Evolutionary conservation across 2,113 vertebrate species (phyloP).

Genomic region (Ranitomeya variabilis): DNA sequence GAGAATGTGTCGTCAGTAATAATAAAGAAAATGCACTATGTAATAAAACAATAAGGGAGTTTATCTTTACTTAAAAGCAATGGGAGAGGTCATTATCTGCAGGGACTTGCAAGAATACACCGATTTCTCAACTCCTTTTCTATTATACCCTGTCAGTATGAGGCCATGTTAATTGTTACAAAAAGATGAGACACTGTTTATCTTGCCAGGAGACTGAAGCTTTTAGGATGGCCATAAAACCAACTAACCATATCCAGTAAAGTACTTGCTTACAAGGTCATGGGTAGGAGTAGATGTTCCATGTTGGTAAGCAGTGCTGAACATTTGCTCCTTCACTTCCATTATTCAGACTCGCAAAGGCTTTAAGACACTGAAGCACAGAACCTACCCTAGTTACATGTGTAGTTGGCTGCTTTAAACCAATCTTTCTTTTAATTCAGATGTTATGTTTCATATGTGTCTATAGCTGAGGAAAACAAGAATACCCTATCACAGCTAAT

Average conservation of each 20-base stretch:
- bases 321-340: conserved; percentile 25
- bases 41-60: neutral
- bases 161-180: conserved; percentile 23
- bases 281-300: conserved; percentile 12
- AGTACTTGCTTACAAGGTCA: conserved; percentile 51
- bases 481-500: neutral
- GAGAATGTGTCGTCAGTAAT: conserved; percentile 15
- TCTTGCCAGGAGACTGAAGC: conserved; percentile 49
- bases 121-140: neutral
- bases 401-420: neutral
- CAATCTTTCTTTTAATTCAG: neutral
- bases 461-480: no score
- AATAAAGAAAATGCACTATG: neutral
- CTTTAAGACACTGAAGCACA: neutral
- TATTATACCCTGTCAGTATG: neutral
- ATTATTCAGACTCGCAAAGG: neutral
- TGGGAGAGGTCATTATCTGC: neutral
- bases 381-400: neutral
- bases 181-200: conserved; percentile 51
- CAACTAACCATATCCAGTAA: conserved; percentile 54
- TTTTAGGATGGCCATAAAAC: conserved; percentile 54
- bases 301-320: conserved; percentile 27
- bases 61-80: neutral
- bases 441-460: neutral
- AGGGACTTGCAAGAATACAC: neutral